phyloP scores from a whole-genome alignment of 2,888 invertebrate genomes.

The Dromius quadrimaculatus region DNA sequence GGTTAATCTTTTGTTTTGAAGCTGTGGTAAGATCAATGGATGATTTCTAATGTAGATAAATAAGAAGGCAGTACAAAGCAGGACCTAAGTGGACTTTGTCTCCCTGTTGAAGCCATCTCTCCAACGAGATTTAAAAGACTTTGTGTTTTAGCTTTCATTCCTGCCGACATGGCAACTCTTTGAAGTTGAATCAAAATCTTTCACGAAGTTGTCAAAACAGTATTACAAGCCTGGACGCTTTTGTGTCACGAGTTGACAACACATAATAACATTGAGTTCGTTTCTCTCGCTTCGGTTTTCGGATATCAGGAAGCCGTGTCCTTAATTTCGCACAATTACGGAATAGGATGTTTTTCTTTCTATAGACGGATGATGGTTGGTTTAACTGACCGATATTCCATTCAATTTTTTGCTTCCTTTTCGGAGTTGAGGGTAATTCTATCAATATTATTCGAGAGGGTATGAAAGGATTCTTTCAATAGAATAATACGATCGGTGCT shows the following conservation, averaged over 20 bases:
- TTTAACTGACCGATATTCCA: conserved; percentile 6
- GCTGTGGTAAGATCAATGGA: too few relatives aligned
- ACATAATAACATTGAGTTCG: conserved; percentile 32
- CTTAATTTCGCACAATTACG: conserved; percentile 18
- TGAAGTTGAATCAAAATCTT: conserved; percentile 51
- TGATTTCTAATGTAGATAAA: too few relatives aligned
- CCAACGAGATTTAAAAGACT: conserved; percentile 44
- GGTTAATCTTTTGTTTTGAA: too few relatives aligned
- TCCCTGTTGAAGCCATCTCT: conserved; percentile 5
- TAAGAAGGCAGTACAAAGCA: too few relatives aligned
- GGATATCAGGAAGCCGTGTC: conserved; percentile 33
- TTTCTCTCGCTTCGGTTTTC: neutral
- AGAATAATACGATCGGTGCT: conserved; percentile 17
- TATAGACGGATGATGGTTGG: conserved; percentile 24
- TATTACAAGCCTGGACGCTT: conserved; percentile 37
- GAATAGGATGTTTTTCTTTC: conserved; percentile 26
- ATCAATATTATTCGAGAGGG: conserved; percentile 29
- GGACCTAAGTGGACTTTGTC: conserved; percentile 14
- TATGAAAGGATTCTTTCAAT: conserved; percentile 30
- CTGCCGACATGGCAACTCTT: conserved; percentile 37
- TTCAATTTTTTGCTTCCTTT: conserved; percentile 2
- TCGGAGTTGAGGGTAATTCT: conserved; percentile 15
- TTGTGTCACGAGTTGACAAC: conserved; percentile 33
- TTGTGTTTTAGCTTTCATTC: conserved; percentile 47
- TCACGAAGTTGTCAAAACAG: conserved; percentile 51